Evolutionary conservation across 2,113 vertebrate genomes (phyloP).

Genomic region (Psammodynastes pulverulentus): DNA sequence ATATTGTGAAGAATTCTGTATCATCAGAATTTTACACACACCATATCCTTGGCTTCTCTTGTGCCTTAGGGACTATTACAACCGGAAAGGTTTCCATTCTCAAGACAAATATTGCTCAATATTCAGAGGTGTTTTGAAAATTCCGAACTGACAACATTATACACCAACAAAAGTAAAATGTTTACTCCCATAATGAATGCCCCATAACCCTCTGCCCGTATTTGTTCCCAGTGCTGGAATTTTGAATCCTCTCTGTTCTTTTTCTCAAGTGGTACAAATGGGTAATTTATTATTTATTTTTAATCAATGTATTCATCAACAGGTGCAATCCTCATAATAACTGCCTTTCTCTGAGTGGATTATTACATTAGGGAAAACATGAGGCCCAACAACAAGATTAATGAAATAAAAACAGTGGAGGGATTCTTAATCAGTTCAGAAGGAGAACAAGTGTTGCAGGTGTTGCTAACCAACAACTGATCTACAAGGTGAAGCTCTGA

Average conservation of each 20-base stretch:
- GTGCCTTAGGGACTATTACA: background rate
- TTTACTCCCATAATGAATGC: background rate
- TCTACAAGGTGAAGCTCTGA: background rate
- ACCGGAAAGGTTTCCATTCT: background rate
- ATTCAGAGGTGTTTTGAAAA: background rate
- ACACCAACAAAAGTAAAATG: background rate
- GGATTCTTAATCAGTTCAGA: background rate
- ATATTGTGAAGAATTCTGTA: conserved; percentile 25
- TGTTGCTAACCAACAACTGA: background rate
- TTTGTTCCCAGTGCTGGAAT: background rate
- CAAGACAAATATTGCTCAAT: background rate
- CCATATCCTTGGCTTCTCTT: background rate
- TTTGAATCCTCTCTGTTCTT: background rate
- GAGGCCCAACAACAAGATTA: background rate
- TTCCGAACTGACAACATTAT: background rate
- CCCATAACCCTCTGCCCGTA: background rate
- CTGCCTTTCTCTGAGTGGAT: background rate
- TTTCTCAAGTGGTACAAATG: background rate
- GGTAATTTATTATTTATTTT: background rate
- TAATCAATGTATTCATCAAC: background rate
- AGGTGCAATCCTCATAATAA: background rate
- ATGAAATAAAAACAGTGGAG: background rate
- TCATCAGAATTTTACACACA: conserved; percentile 20
- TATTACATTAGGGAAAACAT: background rate
- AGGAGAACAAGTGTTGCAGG: background rate